Conservation (phyloP, 2,888 invertebrate genomes). For the Zelleria hepariella region DNA sequence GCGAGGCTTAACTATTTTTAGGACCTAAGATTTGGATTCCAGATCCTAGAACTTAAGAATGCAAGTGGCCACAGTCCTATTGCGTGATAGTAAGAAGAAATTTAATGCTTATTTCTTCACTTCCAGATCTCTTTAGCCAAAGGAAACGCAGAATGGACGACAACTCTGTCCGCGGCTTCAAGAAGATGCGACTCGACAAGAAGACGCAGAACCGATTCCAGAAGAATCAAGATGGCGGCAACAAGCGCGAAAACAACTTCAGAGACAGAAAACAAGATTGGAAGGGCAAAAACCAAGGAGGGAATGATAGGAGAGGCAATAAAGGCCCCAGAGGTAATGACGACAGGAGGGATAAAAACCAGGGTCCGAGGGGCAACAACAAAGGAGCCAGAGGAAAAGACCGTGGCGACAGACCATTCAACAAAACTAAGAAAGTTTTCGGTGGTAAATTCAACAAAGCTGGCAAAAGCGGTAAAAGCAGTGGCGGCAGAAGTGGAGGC, state of each 20-base stretch:
- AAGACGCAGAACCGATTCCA: slow-evolving; percentile 45
- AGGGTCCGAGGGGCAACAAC: not conserved
- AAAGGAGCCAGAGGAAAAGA: slow-evolving; percentile 2
- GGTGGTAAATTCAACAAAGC: slow-evolving; percentile 54
- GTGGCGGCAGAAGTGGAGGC: slow-evolving; percentile 19
- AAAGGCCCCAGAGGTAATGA: not conserved
- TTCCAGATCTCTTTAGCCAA: slow-evolving; percentile 51
- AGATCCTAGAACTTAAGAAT: too few species aligned
- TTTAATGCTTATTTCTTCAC: too few species aligned
- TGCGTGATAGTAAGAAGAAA: too few species aligned
- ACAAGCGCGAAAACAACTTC: slow-evolving; percentile 3
- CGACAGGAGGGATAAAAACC: not conserved
- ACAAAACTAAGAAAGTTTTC: slow-evolving; percentile 47
- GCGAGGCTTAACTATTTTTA: too few species aligned
- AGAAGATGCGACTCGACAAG: slow-evolving; percentile 58
- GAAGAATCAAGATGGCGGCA: slow-evolving; percentile 17
- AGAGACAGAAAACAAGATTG: slow-evolving; percentile 2
- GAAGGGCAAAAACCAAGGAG: not conserved
- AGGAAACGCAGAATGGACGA: slow-evolving; percentile 49
- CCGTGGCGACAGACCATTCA: slow-evolving; percentile 15
- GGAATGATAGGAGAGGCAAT: not conserved
- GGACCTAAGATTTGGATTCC: too few species aligned
- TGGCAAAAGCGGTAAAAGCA: slow-evolving; percentile 27
- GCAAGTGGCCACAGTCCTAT: too few species aligned
- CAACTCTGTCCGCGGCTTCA: slow-evolving; percentile 49